These are phyloP conservation scores for Notospermus geniculatus DNA, from an alignment of 1,140 invertebrate genomes.

Conservation along the genomic window DNA sequence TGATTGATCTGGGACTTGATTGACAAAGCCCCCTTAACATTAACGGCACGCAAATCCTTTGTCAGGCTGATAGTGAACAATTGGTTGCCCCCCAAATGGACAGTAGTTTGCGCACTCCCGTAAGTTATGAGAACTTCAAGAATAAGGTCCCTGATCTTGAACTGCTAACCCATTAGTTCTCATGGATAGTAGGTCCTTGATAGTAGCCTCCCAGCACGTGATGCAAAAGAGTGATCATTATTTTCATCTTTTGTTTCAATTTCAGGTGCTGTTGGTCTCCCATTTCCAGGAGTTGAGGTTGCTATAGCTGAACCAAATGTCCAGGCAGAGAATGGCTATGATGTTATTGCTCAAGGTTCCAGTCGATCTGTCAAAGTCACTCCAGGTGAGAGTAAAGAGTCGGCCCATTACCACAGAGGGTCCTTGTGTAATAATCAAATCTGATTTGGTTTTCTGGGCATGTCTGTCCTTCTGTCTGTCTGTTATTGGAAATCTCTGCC, in stretches of 20 bases:
- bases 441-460: background rate
- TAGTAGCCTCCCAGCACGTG: too few relatives aligned
- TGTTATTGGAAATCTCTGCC: background rate
- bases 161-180: too few relatives aligned
- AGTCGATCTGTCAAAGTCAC: slow-evolving; percentile 42
- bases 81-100: too few relatives aligned
- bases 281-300: slow-evolving; percentile 71
- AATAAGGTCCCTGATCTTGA: too few relatives aligned
- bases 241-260: slow-evolving; percentile 15
- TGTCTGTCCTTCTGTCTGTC: background rate
- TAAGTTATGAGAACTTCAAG: too few relatives aligned
- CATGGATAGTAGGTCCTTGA: too few relatives aligned
- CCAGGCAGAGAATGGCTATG: slow-evolving; percentile 46
- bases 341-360: slow-evolving; percentile 54
- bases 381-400: slow-evolving; percentile 28
- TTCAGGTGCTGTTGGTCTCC: slow-evolving; percentile 72
- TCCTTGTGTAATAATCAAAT: background rate
- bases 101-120: too few relatives aligned
- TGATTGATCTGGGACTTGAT: too few relatives aligned
- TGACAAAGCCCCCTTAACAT: too few relatives aligned
- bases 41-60: too few relatives aligned
- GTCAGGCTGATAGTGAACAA: too few relatives aligned
- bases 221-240: background rate
- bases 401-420: background rate
- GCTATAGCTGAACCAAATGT: slow-evolving; percentile 58